Base-by-base conservation (phyloP, 2,113 vertebrate species). In the Bos indicus region DNA sequence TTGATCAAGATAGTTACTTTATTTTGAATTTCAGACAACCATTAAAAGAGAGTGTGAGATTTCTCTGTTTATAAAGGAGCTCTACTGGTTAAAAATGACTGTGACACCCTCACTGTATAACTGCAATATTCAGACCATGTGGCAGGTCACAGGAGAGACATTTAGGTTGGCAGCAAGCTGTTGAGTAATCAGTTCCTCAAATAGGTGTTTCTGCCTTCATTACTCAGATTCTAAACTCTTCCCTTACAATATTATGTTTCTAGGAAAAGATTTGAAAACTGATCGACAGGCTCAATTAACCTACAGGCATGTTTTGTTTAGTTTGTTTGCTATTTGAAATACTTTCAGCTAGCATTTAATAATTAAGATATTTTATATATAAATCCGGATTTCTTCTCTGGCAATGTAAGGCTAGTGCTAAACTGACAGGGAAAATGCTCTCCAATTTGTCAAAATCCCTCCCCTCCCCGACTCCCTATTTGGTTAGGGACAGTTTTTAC, bases 11-110 rank as follows among this genome's bases (percentile, higher is more conserved):
- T 13, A 85, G 8, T 90, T 84, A 67, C n/a, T 89, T 67, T 51
- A 77, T 64, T 97, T 90, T 96, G 14, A 90, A 94, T 30, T 97
- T 87, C 62, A 96, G 6, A 52, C 62, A 48, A 48, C 77, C 15
- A 57, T 40, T 94, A 51, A 87, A 89, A 94, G 48, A 48, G n/a
- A 11, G 43, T 46, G 4, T 91, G 62, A 36, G 23, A 54, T 51
- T 85, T 81, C 77, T 81, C 84, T 90, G n/a, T 64, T 96, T 92
- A 62, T 56, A 64, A 80, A 80, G 64, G 78, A 91, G 81, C 64
- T 60, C 11, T 80, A 86, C 7, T 81, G 43, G 15, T 94, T 78
- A n/a, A 92, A 97, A 77, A 92, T 67, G 43, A 62, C 28, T 46
- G 4, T 87, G 71, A 26, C 40, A 82, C 2, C 6, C 33, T 16